A percentile compares a stretch with the other conserved stretches of the same genome.
These are phyloP conservation scores for Drosophila novamexicana DNA, from an alignment of 1,140 invertebrate species.

Conservation along the genomic window DNA sequence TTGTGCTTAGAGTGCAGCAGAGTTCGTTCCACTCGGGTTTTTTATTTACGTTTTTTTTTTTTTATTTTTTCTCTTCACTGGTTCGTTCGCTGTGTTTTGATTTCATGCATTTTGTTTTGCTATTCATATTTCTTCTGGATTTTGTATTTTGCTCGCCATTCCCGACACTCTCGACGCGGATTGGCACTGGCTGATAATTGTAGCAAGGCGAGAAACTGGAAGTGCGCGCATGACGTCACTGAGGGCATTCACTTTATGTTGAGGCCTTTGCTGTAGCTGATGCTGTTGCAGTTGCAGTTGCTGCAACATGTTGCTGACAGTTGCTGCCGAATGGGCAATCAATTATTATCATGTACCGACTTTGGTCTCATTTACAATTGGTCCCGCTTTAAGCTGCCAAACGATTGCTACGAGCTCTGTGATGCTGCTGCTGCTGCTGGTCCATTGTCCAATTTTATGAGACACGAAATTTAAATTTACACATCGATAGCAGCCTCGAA, in stretches of 20 bases:
- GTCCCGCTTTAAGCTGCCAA: slow-evolving; percentile 22
- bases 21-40: slow-evolving; percentile 74
- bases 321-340: slow-evolving; percentile 50
- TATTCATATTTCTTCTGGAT: slow-evolving; percentile 79
- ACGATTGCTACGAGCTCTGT: slow-evolving; percentile 9
- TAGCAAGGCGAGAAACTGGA: slow-evolving; percentile 46
- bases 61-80: slow-evolving; percentile 12
- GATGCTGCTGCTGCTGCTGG: slow-evolving; percentile 20
- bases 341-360: slow-evolving; percentile 42
- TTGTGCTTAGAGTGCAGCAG: slow-evolving; percentile 68
- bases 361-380: slow-evolving; percentile 44
- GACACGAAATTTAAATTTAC: slow-evolving; percentile 80
- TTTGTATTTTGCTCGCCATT: slow-evolving; percentile 80
- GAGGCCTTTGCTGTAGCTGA: slow-evolving; percentile 5
- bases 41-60: slow-evolving; percentile 41
- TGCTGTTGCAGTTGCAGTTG: slow-evolving; percentile 12
- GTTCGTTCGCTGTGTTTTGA: slow-evolving; percentile 65
- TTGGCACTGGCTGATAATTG: slow-evolving; percentile 38
- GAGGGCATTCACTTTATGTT: slow-evolving; percentile 75
- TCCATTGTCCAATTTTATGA: slow-evolving; percentile 75
- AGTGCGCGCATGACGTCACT: slow-evolving; percentile 63
- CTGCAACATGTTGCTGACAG: slow-evolving; percentile 74
- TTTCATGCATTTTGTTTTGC: slow-evolving; percentile 78
- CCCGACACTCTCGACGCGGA: slow-evolving; percentile 32
- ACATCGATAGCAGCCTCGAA: slow-evolving; percentile 68